Conservation (phyloP, 2,888 invertebrate species). For the Scaptomyza tumidula region DNA sequence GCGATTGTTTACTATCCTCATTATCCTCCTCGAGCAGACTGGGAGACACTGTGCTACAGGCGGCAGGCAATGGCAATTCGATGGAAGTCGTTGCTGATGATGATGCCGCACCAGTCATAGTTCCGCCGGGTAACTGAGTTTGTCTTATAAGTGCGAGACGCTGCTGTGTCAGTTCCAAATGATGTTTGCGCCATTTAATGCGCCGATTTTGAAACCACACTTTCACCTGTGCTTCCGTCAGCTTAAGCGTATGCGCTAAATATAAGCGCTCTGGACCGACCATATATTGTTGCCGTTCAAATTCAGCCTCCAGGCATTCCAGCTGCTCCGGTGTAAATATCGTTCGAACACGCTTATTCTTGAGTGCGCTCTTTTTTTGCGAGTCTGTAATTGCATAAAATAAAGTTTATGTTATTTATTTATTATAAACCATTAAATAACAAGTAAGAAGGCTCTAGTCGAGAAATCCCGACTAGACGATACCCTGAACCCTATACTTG, state of each 20-base stretch:
- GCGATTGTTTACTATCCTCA: constrained; percentile 78
- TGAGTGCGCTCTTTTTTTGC: constrained; percentile 84
- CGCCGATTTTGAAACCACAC: constrained; percentile 97
- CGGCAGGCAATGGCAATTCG: constrained; percentile 44
- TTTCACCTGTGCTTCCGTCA: constrained; percentile 89
- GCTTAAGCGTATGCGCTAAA: constrained; percentile 87
- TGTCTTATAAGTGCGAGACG: constrained; percentile 87
- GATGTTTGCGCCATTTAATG: constrained; percentile 97
- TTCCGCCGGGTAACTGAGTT: constrained; percentile 77
- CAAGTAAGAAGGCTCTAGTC: too few relatives aligned
- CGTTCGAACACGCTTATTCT: constrained; percentile 95
- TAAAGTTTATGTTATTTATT: too few relatives aligned
- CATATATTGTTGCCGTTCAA: constrained; percentile 98
- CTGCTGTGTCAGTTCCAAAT: constrained; percentile 95
- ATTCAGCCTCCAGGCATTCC: constrained; percentile 96
- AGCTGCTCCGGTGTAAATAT: constrained; percentile 98
- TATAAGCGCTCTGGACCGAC: constrained; percentile 97
- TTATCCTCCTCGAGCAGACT: constrained; percentile 73
- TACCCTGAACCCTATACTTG: too few relatives aligned
- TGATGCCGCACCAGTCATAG: constrained; percentile 14
- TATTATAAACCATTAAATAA: too few relatives aligned
- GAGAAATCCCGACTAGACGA: too few relatives aligned
- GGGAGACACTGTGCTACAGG: constrained; percentile 61
- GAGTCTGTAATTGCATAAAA: constrained; percentile 79
- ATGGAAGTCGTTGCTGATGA: constrained; percentile 26